phyloP scores from a whole-genome alignment of 2,113 vertebrate genomes.

The Brevimyrus niger region DNA sequence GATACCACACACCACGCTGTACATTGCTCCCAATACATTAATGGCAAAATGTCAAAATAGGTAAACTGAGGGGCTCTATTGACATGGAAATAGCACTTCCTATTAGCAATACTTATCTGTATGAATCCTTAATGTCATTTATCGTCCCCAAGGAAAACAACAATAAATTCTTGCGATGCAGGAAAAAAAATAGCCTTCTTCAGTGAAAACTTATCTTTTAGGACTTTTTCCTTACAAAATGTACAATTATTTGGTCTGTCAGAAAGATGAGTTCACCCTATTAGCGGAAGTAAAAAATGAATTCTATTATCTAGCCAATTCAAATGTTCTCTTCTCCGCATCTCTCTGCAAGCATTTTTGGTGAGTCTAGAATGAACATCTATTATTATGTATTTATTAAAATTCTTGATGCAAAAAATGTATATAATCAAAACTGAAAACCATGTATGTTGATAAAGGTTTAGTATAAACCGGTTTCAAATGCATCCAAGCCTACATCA shows the following conservation, averaged over 20 bases:
- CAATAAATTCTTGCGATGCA: not conserved
- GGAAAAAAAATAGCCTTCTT: not conserved
- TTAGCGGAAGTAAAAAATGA: not conserved
- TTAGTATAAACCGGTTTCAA: not conserved
- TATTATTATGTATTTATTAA: not conserved
- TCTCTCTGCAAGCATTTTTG: not conserved
- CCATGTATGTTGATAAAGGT: not conserved
- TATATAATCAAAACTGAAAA: not conserved
- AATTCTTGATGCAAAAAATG: not conserved
- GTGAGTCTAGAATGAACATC: not conserved
- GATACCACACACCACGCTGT: not conserved
- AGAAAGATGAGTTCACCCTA: constrained; percentile 2
- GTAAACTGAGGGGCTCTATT: not conserved
- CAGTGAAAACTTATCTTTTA: not conserved
- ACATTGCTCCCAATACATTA: not conserved
- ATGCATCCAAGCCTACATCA: not conserved
- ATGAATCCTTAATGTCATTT: not conserved
- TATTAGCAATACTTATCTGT: not conserved
- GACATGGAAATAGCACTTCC: not conserved
- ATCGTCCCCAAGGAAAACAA: not conserved
- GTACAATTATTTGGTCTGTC: not conserved
- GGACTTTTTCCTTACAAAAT: not conserved
- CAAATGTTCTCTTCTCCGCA: not conserved
- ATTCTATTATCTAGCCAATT: not conserved
- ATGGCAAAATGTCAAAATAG: not conserved